Base-by-base conservation (phyloP, 2,113 vertebrate genomes). In the Semnornis frantzii region DNA sequence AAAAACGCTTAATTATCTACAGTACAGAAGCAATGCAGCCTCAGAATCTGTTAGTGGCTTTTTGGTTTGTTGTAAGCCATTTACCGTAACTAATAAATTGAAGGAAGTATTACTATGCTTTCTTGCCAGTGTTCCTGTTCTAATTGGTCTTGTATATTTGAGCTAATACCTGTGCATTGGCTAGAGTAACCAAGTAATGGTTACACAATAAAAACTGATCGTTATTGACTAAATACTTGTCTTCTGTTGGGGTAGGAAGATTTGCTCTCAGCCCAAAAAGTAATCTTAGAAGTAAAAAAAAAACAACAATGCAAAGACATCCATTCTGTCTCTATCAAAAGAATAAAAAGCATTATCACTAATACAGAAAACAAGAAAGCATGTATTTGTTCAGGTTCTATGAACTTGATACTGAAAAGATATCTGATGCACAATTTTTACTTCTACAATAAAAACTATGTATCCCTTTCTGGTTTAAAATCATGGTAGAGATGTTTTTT, bases 1-100 rank as follows among this genome's bases (percentile, higher is more conserved):
- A 91, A 98, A 97, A 98, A 97, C 96, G 97, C 93, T 97, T 97
- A 96, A 98, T 98, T 98, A 98, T 97, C 97, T 95, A 88, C 88
- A 95, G 95, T 95, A 95, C 72, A 96, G 97, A 93, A 93, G 93
- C 91, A 96, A 85, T 90, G 92, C 93, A 94, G 55, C 85, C 97
- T 97, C 88, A 94, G 92, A 94, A 93, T 88, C 90, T 42, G 44
- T 96, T 97, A 96, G 89, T 90, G 95, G 82, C 83, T 96, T 97
- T 97, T 96, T 84, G 62, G 94, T 94, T 97, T 97, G 71, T 96
- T 97, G 96, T 97, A 90, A 94, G 58, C 85, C 92, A 93, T 96
- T 94, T 95, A 97, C 97, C 92, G 86, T 97, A 96, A 95, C 96
- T 97, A 97, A 98, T 98, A 97, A 95, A 95, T 91, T 97, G 97